Conservation (phyloP, 92 coral and sea anemone genomes). For the Desmophyllum pertusum region DNA sequence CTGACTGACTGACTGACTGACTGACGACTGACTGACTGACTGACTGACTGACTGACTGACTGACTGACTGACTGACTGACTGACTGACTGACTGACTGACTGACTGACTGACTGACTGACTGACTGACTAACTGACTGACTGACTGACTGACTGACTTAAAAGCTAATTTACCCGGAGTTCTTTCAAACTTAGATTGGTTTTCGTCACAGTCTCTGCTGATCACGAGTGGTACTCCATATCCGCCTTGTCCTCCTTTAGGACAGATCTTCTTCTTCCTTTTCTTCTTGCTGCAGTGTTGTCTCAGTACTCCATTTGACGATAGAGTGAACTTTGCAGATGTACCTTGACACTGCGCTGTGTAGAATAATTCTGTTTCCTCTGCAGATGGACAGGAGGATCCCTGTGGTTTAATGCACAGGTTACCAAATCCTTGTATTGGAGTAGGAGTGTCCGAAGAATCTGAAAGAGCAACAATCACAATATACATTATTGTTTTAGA, state of each 20-base stretch:
- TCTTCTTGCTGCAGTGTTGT: conserved; percentile 63
- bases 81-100: neutral
- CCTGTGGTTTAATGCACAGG: conserved; percentile 55
- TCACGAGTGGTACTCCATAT: conserved; percentile 24
- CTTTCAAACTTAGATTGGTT: conserved; percentile 35
- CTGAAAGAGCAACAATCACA: neutral
- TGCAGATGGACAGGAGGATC: conserved; percentile 31
- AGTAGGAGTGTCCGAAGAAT: conserved; percentile 15
- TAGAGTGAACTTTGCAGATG: conserved; percentile 39
- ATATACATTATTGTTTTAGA: neutral
- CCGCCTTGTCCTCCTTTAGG: conserved; percentile 25
- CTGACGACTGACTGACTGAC: neutral
- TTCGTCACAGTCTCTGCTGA: neutral
- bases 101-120: neutral
- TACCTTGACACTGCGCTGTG: conserved; percentile 7
- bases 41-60: neutral
- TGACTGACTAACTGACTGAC: neutral
- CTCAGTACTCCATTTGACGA: conserved; percentile 19
- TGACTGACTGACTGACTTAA: neutral
- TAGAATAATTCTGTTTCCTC: conserved; percentile 53
- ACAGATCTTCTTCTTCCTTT: conserved; percentile 58
- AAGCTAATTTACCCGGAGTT: neutral
- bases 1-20: too few species aligned
- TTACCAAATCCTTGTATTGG: conserved; percentile 38
- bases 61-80: neutral